Evolutionary conservation across 2,888 invertebrate genomes (phyloP).

Genomic region (Eugnorisma glareosa): DNA sequence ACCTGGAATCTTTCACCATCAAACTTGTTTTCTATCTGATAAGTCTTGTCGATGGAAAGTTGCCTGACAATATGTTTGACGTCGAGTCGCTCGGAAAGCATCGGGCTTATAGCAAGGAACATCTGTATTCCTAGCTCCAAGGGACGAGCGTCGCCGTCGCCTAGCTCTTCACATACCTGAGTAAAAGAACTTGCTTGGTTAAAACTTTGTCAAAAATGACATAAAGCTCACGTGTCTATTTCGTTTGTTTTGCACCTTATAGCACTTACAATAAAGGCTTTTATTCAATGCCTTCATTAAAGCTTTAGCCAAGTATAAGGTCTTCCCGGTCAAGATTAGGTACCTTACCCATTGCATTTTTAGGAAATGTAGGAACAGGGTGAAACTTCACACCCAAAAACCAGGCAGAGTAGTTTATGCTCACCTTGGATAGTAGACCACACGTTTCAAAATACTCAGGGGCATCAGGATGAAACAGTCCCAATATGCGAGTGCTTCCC

Average conservation of each 20-base stretch:
- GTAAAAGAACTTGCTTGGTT: background rate
- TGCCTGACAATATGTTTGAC: constrained; percentile 89
- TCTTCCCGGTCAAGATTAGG: background rate
- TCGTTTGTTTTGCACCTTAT: background rate
- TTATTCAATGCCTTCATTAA: background rate
- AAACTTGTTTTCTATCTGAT: constrained; percentile 95
- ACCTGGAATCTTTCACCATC: constrained; percentile 98
- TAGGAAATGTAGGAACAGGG: background rate
- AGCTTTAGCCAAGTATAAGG: background rate
- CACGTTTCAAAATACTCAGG: constrained; percentile 93
- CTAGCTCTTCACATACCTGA: constrained; percentile 92
- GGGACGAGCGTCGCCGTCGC: constrained; percentile 91
- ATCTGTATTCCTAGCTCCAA: constrained; percentile 93
- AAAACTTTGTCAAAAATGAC: background rate
- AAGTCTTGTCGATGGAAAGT: constrained; percentile 89
- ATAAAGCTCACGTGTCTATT: background rate
- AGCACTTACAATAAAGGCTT: background rate
- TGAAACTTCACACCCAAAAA: background rate
- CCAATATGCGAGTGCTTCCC: constrained; percentile 93
- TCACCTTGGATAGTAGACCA: constrained; percentile 92
- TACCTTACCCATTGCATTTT: background rate
- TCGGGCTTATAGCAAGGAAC: constrained; percentile 95
- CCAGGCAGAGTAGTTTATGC: constrained; percentile 40
- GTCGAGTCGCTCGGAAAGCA: constrained; percentile 95
- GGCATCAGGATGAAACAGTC: constrained; percentile 95